A percentile compares a stretch with the other conserved stretches of the same genome.
Evolutionary conservation across 2,888 invertebrate genomes (phyloP).

Genomic region (Zygothrica quintamaculata): DNA sequence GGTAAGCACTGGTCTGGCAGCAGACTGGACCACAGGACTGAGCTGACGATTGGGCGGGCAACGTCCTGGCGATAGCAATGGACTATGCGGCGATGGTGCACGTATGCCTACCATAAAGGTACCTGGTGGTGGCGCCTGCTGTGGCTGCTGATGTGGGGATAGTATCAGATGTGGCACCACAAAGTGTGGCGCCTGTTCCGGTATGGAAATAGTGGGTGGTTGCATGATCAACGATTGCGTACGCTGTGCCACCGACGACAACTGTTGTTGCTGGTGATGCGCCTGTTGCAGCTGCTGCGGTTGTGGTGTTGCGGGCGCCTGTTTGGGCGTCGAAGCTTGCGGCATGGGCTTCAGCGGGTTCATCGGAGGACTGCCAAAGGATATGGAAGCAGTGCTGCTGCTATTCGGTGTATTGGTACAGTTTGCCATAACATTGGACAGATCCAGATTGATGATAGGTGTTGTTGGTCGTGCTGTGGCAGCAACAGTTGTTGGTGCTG

Average conservation of each 20-base stretch:
- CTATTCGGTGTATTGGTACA: constrained; percentile 41
- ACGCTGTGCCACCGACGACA: constrained; percentile 64
- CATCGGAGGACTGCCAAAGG: constrained; percentile 71
- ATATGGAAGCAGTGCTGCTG: constrained; percentile 51
- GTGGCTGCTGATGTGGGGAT: constrained; percentile 66
- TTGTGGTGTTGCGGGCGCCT: constrained; percentile 31
- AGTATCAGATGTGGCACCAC: constrained; percentile 81
- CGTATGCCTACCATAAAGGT: constrained; percentile 76
- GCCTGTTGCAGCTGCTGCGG: constrained; percentile 49
- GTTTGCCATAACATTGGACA: constrained; percentile 61
- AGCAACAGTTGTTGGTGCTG: constrained; percentile 14
- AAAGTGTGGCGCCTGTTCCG: constrained; percentile 84
- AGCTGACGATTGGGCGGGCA: constrained; percentile 68
- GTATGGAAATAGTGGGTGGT: constrained; percentile 88
- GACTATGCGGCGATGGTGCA: constrained; percentile 83
- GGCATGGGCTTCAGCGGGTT: constrained; percentile 57
- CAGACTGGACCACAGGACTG: constrained; percentile 54
- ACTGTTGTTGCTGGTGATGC: constrained; percentile 45
- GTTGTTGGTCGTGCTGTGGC: constrained; percentile 27
- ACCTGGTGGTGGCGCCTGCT: constrained; percentile 40
- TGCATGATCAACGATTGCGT: constrained; percentile 86
- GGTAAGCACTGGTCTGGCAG: constrained; percentile 35
- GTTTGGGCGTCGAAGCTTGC: constrained; percentile 71
- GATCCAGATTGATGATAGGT: constrained; percentile 71
- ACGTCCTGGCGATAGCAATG: constrained; percentile 75